Conservation (phyloP, 2,888 invertebrate species). For the Xanthia icteritia region DNA sequence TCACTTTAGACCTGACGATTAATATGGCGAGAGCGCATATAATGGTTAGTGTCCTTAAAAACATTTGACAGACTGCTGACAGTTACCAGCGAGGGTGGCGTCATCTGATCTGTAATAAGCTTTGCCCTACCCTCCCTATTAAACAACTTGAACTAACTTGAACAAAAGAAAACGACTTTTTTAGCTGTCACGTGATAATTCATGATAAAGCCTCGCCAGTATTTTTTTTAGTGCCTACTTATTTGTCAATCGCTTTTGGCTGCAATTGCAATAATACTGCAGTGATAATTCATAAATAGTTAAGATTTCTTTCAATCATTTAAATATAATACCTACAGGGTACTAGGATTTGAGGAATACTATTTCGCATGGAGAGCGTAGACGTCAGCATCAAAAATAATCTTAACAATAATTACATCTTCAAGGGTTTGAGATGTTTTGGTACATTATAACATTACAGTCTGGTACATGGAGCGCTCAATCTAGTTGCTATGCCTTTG, state of each 20-base stretch:
- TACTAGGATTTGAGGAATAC: slow-evolving; percentile 48
- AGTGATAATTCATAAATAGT: slow-evolving; percentile 17
- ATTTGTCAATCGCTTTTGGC: neutral
- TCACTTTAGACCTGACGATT: neutral
- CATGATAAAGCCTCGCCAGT: neutral
- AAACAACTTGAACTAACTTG: neutral
- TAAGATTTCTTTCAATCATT: slow-evolving; percentile 3
- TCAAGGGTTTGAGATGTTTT: neutral
- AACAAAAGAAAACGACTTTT: neutral
- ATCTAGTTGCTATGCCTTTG: slow-evolving; percentile 19
- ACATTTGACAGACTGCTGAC: neutral
- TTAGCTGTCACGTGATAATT: neutral
- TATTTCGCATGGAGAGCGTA: slow-evolving; percentile 42
- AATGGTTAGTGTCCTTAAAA: neutral
- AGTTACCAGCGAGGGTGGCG: neutral
- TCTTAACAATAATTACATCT: slow-evolving; percentile 13
- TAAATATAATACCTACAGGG: slow-evolving; percentile 11
- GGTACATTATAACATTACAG: slow-evolving; percentile 4
- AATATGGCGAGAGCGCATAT: neutral
- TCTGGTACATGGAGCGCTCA: slow-evolving; percentile 11
- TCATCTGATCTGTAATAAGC: neutral
- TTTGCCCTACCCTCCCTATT: neutral
- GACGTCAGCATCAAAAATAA: slow-evolving; percentile 16
- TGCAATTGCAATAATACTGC: slow-evolving; percentile 1
- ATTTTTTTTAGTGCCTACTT: neutral